Conservation (phyloP, 2,113 vertebrate species). For the Dasyornis broadbenti region DNA sequence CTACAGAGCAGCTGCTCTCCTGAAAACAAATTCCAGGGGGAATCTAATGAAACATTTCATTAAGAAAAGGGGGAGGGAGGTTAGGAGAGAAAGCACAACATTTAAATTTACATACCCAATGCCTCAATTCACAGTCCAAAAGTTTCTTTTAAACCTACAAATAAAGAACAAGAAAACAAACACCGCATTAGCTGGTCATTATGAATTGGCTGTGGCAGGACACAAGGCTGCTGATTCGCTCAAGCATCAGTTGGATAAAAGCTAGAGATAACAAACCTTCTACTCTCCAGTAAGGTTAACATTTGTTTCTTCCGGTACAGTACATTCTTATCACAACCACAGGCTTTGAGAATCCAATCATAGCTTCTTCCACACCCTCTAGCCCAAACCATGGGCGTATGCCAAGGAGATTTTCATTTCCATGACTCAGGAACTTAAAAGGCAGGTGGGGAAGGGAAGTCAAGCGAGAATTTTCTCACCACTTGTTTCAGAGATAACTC, state of each 20-base stretch:
- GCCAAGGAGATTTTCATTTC: conserved; percentile 63
- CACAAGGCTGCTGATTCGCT: conserved; percentile 33
- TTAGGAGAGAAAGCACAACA: conserved; percentile 13
- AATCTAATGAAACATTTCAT: conserved; percentile 24
- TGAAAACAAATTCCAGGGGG: background rate
- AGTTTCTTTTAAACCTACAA: conserved; percentile 72
- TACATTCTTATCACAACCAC: conserved; percentile 60
- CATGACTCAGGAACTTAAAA: conserved; percentile 62
- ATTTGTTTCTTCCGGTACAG: conserved; percentile 67
- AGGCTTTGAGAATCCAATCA: conserved; percentile 55
- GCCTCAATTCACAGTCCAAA: conserved; percentile 76
- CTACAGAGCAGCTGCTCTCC: conserved; percentile 16
- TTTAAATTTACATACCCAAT: conserved; percentile 71
- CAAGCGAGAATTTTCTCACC: conserved; percentile 54
- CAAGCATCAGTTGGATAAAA: conserved; percentile 57
- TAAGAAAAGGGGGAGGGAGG: background rate
- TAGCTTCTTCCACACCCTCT: conserved; percentile 52
- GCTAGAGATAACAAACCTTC: conserved; percentile 61
- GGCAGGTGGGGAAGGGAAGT: conserved; percentile 55
- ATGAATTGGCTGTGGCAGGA: conserved; percentile 31
- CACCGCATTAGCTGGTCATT: conserved; percentile 42
- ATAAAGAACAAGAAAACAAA: conserved; percentile 60
- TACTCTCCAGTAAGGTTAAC: conserved; percentile 60
- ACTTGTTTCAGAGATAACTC: conserved; percentile 19
- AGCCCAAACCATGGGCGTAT: conserved; percentile 56